Base-by-base conservation (phyloP, 2,888 invertebrate species). In the Melipona beecheii region DNA sequence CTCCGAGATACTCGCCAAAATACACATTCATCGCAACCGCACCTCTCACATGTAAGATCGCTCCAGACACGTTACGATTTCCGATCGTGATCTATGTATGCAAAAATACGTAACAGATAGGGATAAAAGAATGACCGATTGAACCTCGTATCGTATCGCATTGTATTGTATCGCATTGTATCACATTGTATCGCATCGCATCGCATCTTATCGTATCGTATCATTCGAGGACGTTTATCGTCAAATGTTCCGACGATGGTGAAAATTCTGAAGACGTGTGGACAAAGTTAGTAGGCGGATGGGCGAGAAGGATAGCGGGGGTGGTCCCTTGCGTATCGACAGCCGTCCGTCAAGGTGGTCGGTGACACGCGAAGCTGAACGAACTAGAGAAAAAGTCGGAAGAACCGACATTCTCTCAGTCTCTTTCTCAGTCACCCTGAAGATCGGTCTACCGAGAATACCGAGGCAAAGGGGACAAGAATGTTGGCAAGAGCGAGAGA, bases 281-380 rank as follows among this genome's bases (percentile, higher is more conserved):
- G 54, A 64, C 31, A 43, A 75, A 64, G 69, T 79, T 70, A 27
- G 54, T 31, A 64, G 64, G 64, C 36, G 49, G 72, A 21, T 17
- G 50, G 49, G n/a, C 17, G 15, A 52, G 58, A 52, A 24, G 74
- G 60, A 43, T 21, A 27, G 49, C n/a, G 43, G 82, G 43, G 43
- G 70, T 62, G 77, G 78, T 89, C 88, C 89, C 90, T 83, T 72
- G 91, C 87, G 90, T 85, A 80, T 88, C 87, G 90, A 85, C 89
- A 86, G 89, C 86, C 89, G 91, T 91, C 89, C 87, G 84, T 91
- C 91, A 90, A 86, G 75, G 80, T 86, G 85, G 77, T 77, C 73
- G 84, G 71, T 78, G 84, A 83, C 85, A 85, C 81, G 83, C 78
- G 82, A 84, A 77, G 49, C 70, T 66, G 81, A 78, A 82, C 27